Base-by-base conservation (phyloP, 1,140 invertebrate species). In the Drosophila elegans region DNA sequence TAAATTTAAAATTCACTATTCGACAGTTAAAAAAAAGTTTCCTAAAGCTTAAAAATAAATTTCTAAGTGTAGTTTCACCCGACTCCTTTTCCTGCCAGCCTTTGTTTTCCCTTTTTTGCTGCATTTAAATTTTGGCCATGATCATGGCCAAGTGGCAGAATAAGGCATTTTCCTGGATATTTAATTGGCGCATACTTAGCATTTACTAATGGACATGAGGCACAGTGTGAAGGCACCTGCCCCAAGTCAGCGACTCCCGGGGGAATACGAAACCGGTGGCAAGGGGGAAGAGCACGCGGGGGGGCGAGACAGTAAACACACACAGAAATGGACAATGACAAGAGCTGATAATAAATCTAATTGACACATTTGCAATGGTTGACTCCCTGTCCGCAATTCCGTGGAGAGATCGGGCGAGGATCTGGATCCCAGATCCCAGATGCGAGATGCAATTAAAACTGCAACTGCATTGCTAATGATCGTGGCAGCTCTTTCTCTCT, bases 341-440 rank as follows among this genome's bases (percentile, higher is more conserved):
- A 79, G 71, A 83, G 81, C 76, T 86, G 89, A 91, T 91, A 91
- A 91, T 91, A 91, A 91, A 91, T 91, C 89, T 91, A 91, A 91
- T 91, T 91, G 89, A 91, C 89, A 91, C 89, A 91, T 91, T 86
- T 91, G 89, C 89, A 74, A 71, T 78, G 80, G 80, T 57, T 75
- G 79, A 79, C 68, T 56, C 62, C 59, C 68, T 64, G 66, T 53
- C 49, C 25, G 36, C 63, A 36, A 62, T 39, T 62, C 63, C 63
- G 42, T 16, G 44, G 46, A 53, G 64, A 53, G 64, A 44, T 49
- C 21, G 45, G 36, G 46, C 64, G 5, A 66, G 64, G 62, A 62
- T 60, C 59, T 62, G 51, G 57, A 27, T 63, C 29, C 21, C 60
- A 32, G 60, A 66, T 71, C 38, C 48, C 62, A 55, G 51, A 56